A percentile compares a stretch with the other conserved stretches of the same genome.
These are phyloP conservation scores for Steinernema carpocapsae DNA, from an alignment of 2,888 invertebrate species.

Conservation along the genomic window DNA sequence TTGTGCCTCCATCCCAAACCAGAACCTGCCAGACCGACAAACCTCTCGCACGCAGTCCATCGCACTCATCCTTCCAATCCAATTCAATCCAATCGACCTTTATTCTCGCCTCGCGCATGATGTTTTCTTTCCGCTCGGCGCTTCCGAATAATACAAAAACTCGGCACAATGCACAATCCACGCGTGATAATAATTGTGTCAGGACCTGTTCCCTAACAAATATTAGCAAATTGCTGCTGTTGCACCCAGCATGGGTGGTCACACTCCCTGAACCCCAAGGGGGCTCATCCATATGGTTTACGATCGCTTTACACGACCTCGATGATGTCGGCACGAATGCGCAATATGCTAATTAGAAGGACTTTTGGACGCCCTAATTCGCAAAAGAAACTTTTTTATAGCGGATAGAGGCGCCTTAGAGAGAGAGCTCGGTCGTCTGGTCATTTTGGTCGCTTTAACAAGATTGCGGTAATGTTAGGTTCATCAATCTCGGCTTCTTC, in stretches of 20 bases:
- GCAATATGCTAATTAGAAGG: conserved; percentile 27
- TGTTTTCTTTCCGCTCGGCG: conserved; percentile 33
- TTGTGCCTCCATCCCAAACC: background rate
- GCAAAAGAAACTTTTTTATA: background rate
- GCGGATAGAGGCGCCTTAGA: background rate
- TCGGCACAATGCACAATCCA: background rate
- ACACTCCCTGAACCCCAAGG: conserved; percentile 14
- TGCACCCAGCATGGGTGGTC: conserved; percentile 8
- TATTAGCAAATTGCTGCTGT: conserved; percentile 18
- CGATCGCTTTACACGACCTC: conserved; percentile 17
- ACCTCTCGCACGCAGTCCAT: background rate
- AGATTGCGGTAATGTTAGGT: background rate
- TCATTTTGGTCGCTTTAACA: background rate
- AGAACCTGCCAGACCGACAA: background rate
- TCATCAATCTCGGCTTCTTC: conserved; percentile 15
- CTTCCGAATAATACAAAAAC: conserved; percentile 31
- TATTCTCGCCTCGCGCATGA: conserved; percentile 25
- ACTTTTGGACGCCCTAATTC: background rate
- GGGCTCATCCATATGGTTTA: background rate
- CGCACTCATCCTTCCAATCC: conserved; percentile 21
- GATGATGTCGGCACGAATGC: background rate
- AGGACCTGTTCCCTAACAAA: conserved; percentile 26
- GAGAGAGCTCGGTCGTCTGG: background rate
- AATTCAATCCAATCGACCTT: conserved; percentile 19
- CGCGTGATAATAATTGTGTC: conserved; percentile 18